A percentile compares a stretch with the other conserved stretches of the same genome.
These are phyloP conservation scores for Anhinga anhinga DNA, from an alignment of 2,113 vertebrate genomes.

Conservation along the genomic window DNA sequence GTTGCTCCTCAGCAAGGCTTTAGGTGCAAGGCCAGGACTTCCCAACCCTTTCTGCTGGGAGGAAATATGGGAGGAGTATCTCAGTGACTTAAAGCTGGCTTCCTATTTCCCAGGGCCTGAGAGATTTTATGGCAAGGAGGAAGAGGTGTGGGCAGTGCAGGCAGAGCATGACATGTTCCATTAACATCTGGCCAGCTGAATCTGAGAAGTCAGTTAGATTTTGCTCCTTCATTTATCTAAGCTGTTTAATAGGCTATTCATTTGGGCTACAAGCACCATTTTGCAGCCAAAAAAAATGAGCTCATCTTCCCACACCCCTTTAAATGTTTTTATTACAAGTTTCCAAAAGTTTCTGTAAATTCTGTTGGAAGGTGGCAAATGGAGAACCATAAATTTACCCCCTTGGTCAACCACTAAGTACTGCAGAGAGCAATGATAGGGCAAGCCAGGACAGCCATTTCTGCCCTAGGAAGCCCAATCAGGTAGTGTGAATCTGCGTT, in stretches of 20 bases:
- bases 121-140: background rate
- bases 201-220: background rate
- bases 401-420: background rate
- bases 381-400: fast-evolving
- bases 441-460: background rate
- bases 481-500: background rate
- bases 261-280: background rate
- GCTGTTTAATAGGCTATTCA: background rate
- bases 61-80: background rate
- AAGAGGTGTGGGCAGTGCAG: background rate
- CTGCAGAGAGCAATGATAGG: background rate
- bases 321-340: background rate
- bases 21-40: background rate
- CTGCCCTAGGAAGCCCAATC: background rate
- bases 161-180: background rate
- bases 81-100: background rate
- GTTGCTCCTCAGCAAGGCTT: background rate
- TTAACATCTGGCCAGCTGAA: background rate
- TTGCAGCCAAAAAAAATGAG: background rate
- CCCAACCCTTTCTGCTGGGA: background rate
- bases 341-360: background rate
- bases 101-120: background rate
- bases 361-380: background rate
- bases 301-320: background rate
- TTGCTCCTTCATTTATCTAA: background rate